These are phyloP conservation scores for Ceraclea dissimilis DNA, from an alignment of 2,888 invertebrate genomes.

Conservation along the genomic window DNA sequence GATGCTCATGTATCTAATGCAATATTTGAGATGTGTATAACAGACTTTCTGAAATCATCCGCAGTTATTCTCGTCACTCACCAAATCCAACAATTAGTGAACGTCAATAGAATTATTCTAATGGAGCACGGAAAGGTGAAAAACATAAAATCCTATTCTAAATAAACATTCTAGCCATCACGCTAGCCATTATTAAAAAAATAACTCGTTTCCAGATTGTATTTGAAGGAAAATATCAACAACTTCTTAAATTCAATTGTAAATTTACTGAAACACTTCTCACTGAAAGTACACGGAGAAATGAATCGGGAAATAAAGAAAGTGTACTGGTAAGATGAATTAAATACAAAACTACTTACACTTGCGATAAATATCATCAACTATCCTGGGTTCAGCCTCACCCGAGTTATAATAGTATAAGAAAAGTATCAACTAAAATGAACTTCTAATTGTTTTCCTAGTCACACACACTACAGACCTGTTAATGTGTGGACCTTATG, in stretches of 20 bases:
- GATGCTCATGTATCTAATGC: constrained; percentile 57
- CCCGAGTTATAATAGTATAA: too few relatives aligned
- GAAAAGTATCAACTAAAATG: too few relatives aligned
- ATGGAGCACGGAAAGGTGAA: constrained; percentile 37
- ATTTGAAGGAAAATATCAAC: not conserved
- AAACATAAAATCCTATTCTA: not conserved
- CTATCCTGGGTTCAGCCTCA: too few relatives aligned
- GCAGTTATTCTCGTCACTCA: constrained; percentile 57
- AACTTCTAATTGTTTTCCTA: too few relatives aligned
- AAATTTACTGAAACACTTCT: not conserved
- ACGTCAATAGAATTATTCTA: constrained; percentile 41
- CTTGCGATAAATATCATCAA: too few relatives aligned
- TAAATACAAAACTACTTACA: too few relatives aligned
- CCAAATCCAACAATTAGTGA: constrained; percentile 52
- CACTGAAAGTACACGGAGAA: not conserved
- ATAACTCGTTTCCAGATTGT: not conserved
- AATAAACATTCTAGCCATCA: not conserved
- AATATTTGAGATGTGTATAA: constrained; percentile 35
- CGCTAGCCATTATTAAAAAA: not conserved
- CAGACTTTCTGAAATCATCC: constrained; percentile 45
- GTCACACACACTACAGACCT: too few relatives aligned
- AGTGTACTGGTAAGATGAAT: too few relatives aligned
- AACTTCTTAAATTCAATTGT: not conserved
- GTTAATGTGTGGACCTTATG: too few relatives aligned
- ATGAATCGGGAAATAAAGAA: too few relatives aligned